Evolutionary conservation across 2,113 vertebrate genomes (phyloP).

Genomic region (Ovis canadensis): DNA sequence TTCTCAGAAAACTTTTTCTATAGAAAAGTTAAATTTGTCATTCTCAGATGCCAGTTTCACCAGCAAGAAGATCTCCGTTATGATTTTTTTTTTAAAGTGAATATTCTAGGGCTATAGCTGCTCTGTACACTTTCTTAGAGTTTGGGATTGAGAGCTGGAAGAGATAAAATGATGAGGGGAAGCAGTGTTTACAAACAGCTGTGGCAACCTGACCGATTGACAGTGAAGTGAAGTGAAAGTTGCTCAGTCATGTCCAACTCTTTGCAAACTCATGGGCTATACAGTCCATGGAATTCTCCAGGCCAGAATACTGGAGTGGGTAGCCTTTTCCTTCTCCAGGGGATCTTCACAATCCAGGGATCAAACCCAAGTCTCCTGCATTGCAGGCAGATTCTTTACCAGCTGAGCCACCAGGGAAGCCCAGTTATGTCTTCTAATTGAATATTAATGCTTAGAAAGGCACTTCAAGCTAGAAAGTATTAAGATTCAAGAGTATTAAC

Average conservation of each 20-base stretch:
- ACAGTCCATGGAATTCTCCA: neutral
- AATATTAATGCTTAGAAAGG: neutral
- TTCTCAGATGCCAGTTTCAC: conserved; percentile 16
- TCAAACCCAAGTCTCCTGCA: neutral
- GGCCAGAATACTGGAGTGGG: neutral
- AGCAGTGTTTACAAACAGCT: neutral
- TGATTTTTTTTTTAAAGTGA: neutral
- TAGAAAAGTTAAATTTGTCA: conserved; percentile 53
- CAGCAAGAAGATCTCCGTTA: neutral
- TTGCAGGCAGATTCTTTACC: neutral
- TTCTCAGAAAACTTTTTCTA: conserved; percentile 36
- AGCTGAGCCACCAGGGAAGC: neutral
- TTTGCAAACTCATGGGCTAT: neutral
- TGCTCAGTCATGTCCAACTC: neutral
- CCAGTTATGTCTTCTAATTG: neutral
- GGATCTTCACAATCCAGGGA: neutral
- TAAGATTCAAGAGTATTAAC: neutral
- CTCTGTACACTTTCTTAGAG: neutral
- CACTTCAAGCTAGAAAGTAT: neutral
- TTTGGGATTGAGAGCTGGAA: neutral
- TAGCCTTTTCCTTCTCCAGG: neutral
- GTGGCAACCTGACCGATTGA: neutral
- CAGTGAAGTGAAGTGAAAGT: neutral
- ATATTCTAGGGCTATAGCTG: neutral
- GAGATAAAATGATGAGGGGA: neutral